phyloP scores from a whole-genome alignment of 2,888 invertebrate genomes.

The Drosophila mettleri region DNA sequence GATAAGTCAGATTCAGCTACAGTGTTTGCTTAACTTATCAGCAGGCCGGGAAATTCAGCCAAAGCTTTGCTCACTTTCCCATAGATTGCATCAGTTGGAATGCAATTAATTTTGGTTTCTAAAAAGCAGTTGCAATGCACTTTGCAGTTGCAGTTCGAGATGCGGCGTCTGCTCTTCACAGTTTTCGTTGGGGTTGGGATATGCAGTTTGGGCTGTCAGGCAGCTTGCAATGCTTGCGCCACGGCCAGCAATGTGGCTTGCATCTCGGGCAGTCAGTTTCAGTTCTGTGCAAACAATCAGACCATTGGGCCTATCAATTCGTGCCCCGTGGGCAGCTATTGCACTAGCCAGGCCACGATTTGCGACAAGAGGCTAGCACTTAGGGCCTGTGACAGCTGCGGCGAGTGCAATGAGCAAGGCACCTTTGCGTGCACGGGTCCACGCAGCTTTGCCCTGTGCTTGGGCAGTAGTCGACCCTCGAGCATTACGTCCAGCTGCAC shows the following conservation, averaged over 20 bases:
- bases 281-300: conserved; percentile 51
- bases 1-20: conserved; percentile 49
- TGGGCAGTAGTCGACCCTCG: conserved; percentile 45
- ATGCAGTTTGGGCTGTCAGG: not conserved
- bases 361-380: conserved; percentile 32
- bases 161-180: conserved; percentile 35
- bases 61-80: not conserved
- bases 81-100: not conserved
- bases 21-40: not conserved
- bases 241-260: conserved; percentile 52
- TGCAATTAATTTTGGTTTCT: not conserved
- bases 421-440: conserved; percentile 70
- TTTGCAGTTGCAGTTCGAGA: conserved; percentile 28
- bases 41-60: not conserved
- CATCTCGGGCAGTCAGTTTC: conserved; percentile 63
- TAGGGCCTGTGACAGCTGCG: conserved; percentile 60
- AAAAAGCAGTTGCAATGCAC: not conserved
- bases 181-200: not conserved
- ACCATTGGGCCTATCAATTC: conserved; percentile 37
- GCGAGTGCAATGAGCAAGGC: conserved; percentile 49
- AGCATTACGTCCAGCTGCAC: conserved; percentile 48
- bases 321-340: conserved; percentile 59
- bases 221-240: conserved; percentile 62
- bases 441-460: conserved; percentile 64
- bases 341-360: conserved; percentile 29